Evolutionary conservation across 1,140 invertebrate species (phyloP).

Genomic region (Heliothis subflexa): DNA sequence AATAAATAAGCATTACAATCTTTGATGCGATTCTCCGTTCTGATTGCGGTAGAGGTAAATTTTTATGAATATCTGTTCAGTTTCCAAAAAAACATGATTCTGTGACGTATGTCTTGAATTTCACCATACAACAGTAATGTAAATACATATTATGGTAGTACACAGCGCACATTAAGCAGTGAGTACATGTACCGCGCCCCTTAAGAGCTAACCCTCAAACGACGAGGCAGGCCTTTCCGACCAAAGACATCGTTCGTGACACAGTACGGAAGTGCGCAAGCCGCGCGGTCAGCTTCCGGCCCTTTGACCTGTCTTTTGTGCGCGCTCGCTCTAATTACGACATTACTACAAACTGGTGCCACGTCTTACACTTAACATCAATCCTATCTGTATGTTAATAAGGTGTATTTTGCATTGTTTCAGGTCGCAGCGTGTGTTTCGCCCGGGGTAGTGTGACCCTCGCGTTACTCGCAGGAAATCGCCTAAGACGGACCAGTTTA

Average conservation of each 20-base stretch:
- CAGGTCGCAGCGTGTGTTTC: background rate
- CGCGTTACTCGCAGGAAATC: conserved; percentile 68
- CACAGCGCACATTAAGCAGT: background rate
- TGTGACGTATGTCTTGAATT: too few species aligned
- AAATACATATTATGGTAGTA: background rate
- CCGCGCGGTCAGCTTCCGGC: conserved; percentile 78
- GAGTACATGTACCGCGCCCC: conserved; percentile 8
- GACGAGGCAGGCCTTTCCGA: conserved; percentile 57
- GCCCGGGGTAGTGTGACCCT: conserved; percentile 51
- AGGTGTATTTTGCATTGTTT: conserved; percentile 53
- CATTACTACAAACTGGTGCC: conserved; percentile 53
- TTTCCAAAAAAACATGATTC: too few species aligned
- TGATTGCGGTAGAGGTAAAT: too few species aligned
- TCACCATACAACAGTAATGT: background rate
- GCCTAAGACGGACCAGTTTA: conserved; percentile 67
- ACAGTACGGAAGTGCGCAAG: conserved; percentile 71
- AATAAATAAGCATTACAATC: background rate
- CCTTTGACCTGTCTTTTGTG: conserved; percentile 74
- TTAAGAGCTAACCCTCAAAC: conserved; percentile 58
- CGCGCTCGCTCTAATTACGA: conserved; percentile 73
- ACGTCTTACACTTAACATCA: conserved; percentile 11
- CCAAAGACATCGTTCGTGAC: conserved; percentile 67
- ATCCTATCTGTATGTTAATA: conserved; percentile 50
- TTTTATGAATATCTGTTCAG: too few species aligned
- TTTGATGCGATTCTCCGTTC: too few species aligned